These are phyloP conservation scores for Sinelater perroti DNA, from an alignment of 2,888 invertebrate genomes.

Conservation along the genomic window DNA sequence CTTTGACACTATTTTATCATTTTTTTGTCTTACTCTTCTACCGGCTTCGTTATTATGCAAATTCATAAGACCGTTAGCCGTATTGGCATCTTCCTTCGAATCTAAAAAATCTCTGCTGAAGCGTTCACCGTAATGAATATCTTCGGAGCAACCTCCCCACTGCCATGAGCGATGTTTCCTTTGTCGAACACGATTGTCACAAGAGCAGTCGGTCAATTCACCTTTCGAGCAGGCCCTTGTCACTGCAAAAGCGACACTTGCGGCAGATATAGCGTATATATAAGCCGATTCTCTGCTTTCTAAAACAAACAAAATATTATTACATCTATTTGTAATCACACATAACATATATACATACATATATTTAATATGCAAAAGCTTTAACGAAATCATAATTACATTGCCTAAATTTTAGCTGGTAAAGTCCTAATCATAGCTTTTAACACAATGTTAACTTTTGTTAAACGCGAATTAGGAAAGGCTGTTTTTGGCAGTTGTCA, in stretches of 20 bases:
- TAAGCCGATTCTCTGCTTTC: constrained; percentile 91
- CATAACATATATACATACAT: too few relatives aligned
- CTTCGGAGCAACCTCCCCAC: constrained; percentile 96
- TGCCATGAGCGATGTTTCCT: constrained; percentile 81
- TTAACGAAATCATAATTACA: too few relatives aligned
- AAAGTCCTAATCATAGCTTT: too few relatives aligned
- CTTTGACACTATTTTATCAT: neutral
- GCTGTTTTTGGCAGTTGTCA: too few relatives aligned
- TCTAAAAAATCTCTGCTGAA: constrained; percentile 90
- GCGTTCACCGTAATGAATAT: constrained; percentile 83
- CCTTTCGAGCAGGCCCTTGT: constrained; percentile 88
- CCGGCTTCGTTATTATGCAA: constrained; percentile 94
- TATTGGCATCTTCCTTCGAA: constrained; percentile 76
- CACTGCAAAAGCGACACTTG: constrained; percentile 88
- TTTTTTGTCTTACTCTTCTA: constrained; percentile 77
- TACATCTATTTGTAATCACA: too few relatives aligned
- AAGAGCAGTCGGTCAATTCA: constrained; percentile 87
- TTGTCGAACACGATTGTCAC: constrained; percentile 79
- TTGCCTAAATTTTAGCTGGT: too few relatives aligned
- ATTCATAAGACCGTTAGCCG: constrained; percentile 84
- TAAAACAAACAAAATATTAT: constrained; percentile 63
- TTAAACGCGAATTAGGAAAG: too few relatives aligned
- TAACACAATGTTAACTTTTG: too few relatives aligned
- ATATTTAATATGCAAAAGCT: too few relatives aligned
- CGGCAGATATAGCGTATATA: constrained; percentile 87